Conservation (phyloP, 2,797 vertebrate species). For the Ctenosaura bakeri region DNA sequence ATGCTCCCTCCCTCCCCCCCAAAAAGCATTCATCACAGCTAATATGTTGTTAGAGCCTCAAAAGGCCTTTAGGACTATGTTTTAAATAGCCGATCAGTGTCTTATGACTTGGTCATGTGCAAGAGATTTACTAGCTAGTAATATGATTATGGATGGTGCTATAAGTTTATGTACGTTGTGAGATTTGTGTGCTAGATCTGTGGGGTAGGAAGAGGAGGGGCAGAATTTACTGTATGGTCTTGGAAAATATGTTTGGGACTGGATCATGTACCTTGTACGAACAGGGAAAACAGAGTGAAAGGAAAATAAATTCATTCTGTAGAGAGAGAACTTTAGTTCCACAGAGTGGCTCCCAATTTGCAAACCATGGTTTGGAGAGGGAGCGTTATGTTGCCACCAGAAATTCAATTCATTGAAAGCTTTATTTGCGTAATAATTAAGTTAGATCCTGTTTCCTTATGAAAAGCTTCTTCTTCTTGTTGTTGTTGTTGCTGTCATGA, state of each 20-base stretch:
- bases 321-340: not conserved
- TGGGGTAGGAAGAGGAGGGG: too few species aligned
- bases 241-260: constrained; percentile 5
- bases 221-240: not conserved
- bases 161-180: not conserved
- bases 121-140: not conserved
- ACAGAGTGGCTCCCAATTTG: not conserved
- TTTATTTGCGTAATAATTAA: too few species aligned
- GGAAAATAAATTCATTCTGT: not conserved
- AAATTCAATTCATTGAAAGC: not conserved
- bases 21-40: not conserved
- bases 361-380: not conserved
- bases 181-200: not conserved
- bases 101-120: not conserved
- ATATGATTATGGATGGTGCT: not conserved
- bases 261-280: not conserved
- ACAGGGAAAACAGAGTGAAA: not conserved
- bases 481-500: too few species aligned
- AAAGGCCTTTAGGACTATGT: constrained; percentile 7
- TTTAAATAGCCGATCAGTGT: not conserved
- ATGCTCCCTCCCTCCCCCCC: not conserved
- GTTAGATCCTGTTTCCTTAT: too few species aligned
- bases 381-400: not conserved
- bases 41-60: not conserved
- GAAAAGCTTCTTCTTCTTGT: too few species aligned